A percentile compares a stretch with the other conserved stretches of the same genome.
Conservation (phyloP, 2,888 invertebrate genomes). For the Agonopterix heracliana region DNA sequence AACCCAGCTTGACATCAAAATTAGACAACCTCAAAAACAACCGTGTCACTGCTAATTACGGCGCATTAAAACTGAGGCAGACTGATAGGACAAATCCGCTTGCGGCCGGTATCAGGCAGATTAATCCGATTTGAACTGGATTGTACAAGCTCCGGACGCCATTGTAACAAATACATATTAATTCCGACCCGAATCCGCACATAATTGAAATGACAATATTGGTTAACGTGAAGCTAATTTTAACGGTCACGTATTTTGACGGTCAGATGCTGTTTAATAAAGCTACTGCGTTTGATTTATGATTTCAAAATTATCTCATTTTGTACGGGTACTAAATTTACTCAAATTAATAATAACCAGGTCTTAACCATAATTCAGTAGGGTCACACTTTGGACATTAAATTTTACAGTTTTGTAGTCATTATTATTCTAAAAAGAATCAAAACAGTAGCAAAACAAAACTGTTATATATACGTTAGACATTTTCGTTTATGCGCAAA, state of each 20-base stretch:
- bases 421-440: too few species aligned
- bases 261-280: constrained; percentile 35
- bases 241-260: constrained; percentile 36
- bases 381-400: too few species aligned
- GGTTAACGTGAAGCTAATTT: constrained; percentile 36
- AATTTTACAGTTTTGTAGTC: too few species aligned
- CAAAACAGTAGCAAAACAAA: too few species aligned
- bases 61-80: constrained; percentile 21
- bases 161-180: constrained; percentile 34
- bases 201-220: constrained; percentile 38
- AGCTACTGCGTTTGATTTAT: constrained; percentile 38
- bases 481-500: too few species aligned
- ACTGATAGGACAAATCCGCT: constrained; percentile 35
- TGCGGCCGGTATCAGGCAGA: constrained; percentile 27
- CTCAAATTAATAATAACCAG: too few species aligned
- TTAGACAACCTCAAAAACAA: constrained; percentile 4
- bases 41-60: constrained; percentile 13
- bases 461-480: too few species aligned
- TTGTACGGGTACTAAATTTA: too few species aligned
- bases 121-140: constrained; percentile 29
- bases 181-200: constrained; percentile 26
- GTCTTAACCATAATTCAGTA: too few species aligned
- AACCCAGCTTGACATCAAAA: neutral
- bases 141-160: constrained; percentile 5
- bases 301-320: constrained; percentile 6